Evolutionary conservation across 1,140 invertebrate genomes (phyloP).

Genomic region (Lanistes nyassanus): DNA sequence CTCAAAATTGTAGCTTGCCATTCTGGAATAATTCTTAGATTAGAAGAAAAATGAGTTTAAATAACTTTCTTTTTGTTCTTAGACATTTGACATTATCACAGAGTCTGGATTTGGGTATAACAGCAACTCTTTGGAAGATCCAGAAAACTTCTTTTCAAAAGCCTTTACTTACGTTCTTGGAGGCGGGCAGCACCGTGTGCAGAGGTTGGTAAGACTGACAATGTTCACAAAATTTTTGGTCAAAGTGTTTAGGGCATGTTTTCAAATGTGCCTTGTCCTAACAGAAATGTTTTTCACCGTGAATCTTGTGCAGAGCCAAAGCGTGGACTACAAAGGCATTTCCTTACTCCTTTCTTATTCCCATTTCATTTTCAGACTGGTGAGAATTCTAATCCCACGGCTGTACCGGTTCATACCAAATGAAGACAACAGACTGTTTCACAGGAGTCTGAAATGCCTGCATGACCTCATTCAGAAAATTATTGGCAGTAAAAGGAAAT

Average conservation of each 20-base stretch:
- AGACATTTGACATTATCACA: slow-evolving; percentile 45
- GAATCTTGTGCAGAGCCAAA: too few relatives aligned
- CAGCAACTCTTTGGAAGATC: slow-evolving; percentile 28
- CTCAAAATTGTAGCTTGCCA: background rate
- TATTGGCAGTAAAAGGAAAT: slow-evolving; percentile 7
- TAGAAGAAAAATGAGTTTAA: background rate
- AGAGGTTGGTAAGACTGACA: too few relatives aligned
- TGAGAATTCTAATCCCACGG: slow-evolving; percentile 13
- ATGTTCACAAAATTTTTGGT: too few relatives aligned
- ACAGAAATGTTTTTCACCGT: too few relatives aligned
- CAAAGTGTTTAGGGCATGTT: too few relatives aligned
- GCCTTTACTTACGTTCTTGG: slow-evolving; percentile 24
- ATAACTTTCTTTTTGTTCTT: background rate
- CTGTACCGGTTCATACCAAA: slow-evolving; percentile 1
- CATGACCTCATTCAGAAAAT: slow-evolving; percentile 16
- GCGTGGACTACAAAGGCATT: too few relatives aligned
- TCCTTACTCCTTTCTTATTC: too few relatives aligned
- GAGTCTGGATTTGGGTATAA: slow-evolving; percentile 42
- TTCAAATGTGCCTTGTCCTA: too few relatives aligned
- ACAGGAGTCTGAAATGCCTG: background rate
- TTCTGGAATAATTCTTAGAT: background rate
- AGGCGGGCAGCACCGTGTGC: too few relatives aligned
- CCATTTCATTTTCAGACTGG: slow-evolving; percentile 1
- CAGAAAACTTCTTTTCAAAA: slow-evolving; percentile 18
- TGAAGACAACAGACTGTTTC: slow-evolving; percentile 12